phyloP scores from a whole-genome alignment of 2,113 vertebrate genomes.

The Mesembrinibis cayennensis region DNA sequence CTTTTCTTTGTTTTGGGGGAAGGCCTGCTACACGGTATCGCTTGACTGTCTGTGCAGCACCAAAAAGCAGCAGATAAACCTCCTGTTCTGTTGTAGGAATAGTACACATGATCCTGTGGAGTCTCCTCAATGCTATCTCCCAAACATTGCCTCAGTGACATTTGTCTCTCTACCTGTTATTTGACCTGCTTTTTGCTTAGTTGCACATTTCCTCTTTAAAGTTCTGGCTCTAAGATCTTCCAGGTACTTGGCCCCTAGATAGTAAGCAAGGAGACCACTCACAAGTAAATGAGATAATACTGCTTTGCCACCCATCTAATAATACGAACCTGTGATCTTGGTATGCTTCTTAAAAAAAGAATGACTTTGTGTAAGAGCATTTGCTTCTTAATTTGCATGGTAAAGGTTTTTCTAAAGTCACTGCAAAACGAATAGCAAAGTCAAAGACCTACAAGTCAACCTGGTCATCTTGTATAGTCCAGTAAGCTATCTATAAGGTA shows the following conservation, averaged over 20 bases:
- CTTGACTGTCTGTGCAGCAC: neutral
- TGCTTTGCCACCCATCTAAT: neutral
- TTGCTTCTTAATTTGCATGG: neutral
- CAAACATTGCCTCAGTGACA: neutral
- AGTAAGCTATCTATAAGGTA: neutral
- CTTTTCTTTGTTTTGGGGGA: neutral
- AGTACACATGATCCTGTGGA: neutral
- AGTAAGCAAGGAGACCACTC: neutral
- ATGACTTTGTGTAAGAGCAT: neutral
- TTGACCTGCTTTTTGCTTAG: neutral
- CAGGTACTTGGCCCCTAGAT: neutral
- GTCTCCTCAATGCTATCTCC: neutral
- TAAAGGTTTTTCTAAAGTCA: neutral
- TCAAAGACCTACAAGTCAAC: neutral
- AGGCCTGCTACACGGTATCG: neutral
- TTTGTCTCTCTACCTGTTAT: neutral
- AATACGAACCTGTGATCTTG: neutral
- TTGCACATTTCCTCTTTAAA: neutral
- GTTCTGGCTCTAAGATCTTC: neutral
- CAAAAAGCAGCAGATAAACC: neutral
- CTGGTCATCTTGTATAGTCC: neutral
- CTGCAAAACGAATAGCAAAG: neutral
- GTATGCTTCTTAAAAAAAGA: neutral
- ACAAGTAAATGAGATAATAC: neutral
- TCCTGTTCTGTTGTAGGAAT: neutral